Evolutionary conservation across 1,140 invertebrate genomes (phyloP).

Genomic region (Heliothis subflexa): DNA sequence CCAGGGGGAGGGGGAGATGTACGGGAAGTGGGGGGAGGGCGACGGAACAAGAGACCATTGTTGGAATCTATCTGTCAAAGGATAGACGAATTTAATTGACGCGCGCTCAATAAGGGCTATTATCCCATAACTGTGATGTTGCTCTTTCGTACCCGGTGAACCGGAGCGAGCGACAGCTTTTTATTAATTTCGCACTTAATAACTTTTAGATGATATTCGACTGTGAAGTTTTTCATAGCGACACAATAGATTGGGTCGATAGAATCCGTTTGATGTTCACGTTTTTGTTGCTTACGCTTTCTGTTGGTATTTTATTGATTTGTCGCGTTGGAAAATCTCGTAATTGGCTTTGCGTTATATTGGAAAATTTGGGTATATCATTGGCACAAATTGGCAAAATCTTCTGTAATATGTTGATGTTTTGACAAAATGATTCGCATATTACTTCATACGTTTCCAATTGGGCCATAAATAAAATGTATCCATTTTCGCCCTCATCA

Average conservation of each 20-base stretch:
- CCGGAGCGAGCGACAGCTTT: slow-evolving; percentile 59
- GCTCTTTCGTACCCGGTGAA: slow-evolving; percentile 63
- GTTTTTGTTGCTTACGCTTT: slow-evolving; percentile 25
- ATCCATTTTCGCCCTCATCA: too few species aligned
- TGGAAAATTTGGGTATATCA: background rate
- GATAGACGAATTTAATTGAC: slow-evolving; percentile 74
- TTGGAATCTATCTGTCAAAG: slow-evolving; percentile 68
- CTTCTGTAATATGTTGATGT: background rate
- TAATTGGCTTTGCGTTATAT: slow-evolving; percentile 31
- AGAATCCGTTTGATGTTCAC: slow-evolving; percentile 47
- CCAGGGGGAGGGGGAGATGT: background rate
- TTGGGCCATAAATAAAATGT: too few species aligned
- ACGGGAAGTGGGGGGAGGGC: slow-evolving; percentile 9
- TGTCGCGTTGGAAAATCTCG: slow-evolving; percentile 19
- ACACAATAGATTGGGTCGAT: slow-evolving; percentile 54
- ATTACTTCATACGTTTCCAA: background rate
- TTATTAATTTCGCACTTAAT: slow-evolving; percentile 76
- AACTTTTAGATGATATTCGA: slow-evolving; percentile 64
- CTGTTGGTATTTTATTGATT: slow-evolving; percentile 46
- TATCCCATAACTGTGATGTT: slow-evolving; percentile 57
- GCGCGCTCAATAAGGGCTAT: slow-evolving; percentile 62
- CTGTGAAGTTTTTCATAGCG: slow-evolving; percentile 57
- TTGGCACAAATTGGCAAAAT: slow-evolving; percentile 13
- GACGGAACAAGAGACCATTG: slow-evolving; percentile 58
- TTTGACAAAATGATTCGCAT: background rate